phyloP scores from a whole-genome alignment of 1,140 invertebrate species.

The Globodera ellingtonae region DNA sequence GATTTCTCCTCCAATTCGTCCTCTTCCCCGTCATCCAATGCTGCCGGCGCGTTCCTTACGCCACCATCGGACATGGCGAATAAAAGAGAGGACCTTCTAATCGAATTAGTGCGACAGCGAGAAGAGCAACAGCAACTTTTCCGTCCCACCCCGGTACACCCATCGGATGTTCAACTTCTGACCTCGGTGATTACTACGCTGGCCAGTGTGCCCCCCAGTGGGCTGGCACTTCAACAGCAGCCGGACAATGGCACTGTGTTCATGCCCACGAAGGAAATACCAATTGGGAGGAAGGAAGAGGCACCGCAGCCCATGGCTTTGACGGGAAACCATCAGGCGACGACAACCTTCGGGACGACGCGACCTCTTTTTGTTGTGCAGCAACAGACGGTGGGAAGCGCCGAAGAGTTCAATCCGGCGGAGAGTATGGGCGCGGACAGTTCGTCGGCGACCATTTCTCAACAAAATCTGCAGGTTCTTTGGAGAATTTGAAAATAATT shows the following conservation, averaged over 20 bases:
- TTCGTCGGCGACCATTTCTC: slow-evolving; percentile 14
- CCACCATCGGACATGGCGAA: background rate
- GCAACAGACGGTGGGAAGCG: background rate
- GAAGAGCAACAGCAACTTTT: background rate
- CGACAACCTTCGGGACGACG: background rate
- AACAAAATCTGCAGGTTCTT: slow-evolving; percentile 22
- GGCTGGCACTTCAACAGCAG: background rate
- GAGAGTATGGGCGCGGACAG: background rate
- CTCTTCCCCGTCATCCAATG: background rate
- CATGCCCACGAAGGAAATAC: background rate
- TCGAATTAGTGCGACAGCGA: slow-evolving; percentile 2
- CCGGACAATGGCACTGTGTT: background rate
- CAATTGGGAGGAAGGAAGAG: background rate
- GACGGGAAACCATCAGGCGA: background rate
- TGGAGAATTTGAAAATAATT: background rate
- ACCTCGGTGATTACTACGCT: slow-evolving; percentile 1
- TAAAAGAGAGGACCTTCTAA: background rate
- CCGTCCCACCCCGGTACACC: background rate
- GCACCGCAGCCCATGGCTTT: background rate
- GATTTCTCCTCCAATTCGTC: slow-evolving; percentile 8
- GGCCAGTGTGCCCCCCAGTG: background rate
- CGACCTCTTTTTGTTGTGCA: background rate
- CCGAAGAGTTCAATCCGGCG: background rate
- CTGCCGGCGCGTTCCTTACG: background rate
- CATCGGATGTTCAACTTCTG: background rate